Evolutionary conservation across 2,113 vertebrate species (phyloP).

Genomic region (Dasyornis broadbenti): DNA sequence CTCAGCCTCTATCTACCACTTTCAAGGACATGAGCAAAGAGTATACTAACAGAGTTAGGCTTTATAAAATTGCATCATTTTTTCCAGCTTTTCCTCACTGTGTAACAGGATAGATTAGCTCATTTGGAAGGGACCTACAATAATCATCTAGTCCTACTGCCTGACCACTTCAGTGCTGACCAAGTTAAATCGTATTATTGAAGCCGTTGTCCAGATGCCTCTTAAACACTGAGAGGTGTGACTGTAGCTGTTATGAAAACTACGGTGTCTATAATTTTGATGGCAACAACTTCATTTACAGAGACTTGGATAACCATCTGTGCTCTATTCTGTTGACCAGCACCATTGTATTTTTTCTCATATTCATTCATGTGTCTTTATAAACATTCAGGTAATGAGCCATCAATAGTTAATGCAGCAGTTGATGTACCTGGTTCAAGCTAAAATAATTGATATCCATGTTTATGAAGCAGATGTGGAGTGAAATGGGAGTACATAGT

Average conservation of each 20-base stretch:
- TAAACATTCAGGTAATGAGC: neutral
- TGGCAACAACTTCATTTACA: neutral
- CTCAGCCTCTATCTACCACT: neutral
- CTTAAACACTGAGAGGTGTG: neutral
- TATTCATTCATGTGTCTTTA: neutral
- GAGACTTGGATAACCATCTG: neutral
- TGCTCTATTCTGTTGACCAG: neutral
- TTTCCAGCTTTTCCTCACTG: neutral
- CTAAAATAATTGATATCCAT: constrained; percentile 8
- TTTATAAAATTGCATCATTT: neutral
- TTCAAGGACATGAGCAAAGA: neutral
- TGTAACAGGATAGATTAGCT: neutral
- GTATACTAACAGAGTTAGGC: neutral
- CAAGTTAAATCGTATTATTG: neutral
- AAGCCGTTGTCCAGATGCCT: neutral
- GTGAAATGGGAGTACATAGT: neutral
- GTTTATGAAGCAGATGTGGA: constrained; percentile 6
- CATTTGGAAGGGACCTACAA: neutral
- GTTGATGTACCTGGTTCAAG: neutral
- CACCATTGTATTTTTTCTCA: neutral
- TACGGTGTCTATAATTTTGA: neutral
- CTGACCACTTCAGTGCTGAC: neutral
- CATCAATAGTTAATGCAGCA: constrained; percentile 42
- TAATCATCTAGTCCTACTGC: neutral
- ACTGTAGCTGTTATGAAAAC: neutral